phyloP scores from a whole-genome alignment of 1,140 invertebrate genomes.

The Conus betulinus region DNA sequence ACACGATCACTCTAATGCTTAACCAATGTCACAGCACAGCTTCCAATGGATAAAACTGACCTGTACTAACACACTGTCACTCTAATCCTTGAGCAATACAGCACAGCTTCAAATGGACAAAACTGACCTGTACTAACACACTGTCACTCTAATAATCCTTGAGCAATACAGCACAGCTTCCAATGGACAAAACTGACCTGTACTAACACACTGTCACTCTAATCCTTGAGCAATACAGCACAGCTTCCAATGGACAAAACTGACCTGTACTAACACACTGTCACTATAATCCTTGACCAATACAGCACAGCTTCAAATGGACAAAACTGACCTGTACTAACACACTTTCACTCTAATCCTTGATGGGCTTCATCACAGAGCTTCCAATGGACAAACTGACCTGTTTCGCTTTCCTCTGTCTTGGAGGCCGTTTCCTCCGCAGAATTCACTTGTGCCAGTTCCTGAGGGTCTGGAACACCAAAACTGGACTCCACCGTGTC shows the following conservation, averaged over 20 bases:
- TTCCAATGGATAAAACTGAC: background rate
- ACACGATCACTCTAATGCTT: no score
- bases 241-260: no score
- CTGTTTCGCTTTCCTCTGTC: background rate
- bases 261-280: no score
- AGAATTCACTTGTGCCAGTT: constrained; percentile 78
- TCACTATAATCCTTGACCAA: no score
- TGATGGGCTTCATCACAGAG: background rate
- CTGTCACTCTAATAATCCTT: no score
- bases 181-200: background rate
- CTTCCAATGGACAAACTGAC: background rate
- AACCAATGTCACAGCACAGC: no score
- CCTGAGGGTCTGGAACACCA: constrained; percentile 85
- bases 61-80: background rate
- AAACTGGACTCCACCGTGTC: constrained; percentile 83
- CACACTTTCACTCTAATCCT: background rate
- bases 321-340: background rate
- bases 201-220: background rate
- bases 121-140: no score
- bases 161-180: no score
- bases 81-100: no score
- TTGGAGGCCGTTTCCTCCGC: background rate
- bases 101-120: no score
- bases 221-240: no score
- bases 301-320: no score